Conservation (phyloP, 2,797 vertebrate species). For the Phyllotis vaccarum region DNA sequence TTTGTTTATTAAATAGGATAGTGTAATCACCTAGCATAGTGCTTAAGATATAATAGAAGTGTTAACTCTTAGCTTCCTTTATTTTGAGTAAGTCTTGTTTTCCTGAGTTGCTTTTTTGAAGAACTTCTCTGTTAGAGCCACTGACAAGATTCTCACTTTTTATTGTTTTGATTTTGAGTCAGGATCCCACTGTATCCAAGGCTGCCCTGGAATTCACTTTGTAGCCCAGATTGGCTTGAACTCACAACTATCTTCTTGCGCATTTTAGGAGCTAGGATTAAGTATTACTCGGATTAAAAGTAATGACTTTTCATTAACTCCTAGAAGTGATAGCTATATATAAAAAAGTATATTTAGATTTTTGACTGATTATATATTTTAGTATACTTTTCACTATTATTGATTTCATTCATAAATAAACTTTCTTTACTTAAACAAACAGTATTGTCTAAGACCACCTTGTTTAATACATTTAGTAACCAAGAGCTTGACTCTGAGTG, state of each 20-base stretch:
- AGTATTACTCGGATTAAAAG: slow-evolving; percentile 36
- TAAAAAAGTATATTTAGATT: slow-evolving; percentile 10
- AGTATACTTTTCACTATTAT: neutral
- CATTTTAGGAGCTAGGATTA: neutral
- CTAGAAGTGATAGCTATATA: neutral
- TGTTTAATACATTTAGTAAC: neutral
- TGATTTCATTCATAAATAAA: slow-evolving; percentile 25
- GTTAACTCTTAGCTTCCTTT: slow-evolving; percentile 23
- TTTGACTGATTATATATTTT: slow-evolving; percentile 15
- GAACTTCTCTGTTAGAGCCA: slow-evolving; percentile 35
- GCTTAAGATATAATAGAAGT: neutral
- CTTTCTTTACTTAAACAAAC: neutral
- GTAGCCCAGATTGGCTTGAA: neutral
- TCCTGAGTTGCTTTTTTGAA: slow-evolving; percentile 39
- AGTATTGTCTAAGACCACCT: neutral
- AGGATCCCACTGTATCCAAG: neutral
- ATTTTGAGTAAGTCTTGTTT: slow-evolving; percentile 42
- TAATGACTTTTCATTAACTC: slow-evolving; percentile 32
- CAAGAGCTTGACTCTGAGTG: neutral
- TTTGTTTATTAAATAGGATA: slow-evolving; percentile 39
- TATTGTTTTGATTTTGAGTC: neutral
- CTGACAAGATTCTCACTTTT: neutral
- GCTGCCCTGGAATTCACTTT: neutral
- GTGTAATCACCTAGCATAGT: neutral
- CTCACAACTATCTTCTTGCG: neutral